These are phyloP conservation scores for Phoeniculus purpureus DNA, from an alignment of 2,797 vertebrate genomes.

Conservation along the genomic window DNA sequence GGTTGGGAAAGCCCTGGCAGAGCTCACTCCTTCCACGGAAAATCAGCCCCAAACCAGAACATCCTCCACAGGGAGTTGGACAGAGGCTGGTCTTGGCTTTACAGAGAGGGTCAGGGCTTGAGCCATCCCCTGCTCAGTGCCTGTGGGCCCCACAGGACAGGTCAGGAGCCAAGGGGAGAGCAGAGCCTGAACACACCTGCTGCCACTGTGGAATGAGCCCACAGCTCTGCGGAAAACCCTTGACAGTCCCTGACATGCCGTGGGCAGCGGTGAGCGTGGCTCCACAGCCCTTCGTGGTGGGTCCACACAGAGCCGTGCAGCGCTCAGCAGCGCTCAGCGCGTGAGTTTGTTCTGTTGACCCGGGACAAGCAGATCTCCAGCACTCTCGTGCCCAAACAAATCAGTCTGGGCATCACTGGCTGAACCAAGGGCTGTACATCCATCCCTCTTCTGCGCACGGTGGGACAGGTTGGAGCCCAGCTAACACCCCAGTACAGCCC, in stretches of 20 bases:
- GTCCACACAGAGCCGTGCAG: accelerated
- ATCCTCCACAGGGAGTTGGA: background rate
- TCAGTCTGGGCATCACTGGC: accelerated
- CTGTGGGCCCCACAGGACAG: background rate
- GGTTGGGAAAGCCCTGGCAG: background rate
- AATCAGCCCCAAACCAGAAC: background rate
- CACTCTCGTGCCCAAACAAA: background rate
- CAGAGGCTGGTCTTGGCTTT: background rate
- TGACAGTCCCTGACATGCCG: background rate
- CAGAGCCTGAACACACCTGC: accelerated
- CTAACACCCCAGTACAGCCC: background rate
- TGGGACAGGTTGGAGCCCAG: background rate
- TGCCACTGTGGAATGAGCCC: background rate
- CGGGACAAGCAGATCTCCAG: background rate
- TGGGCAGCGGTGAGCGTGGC: background rate
- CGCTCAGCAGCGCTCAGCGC: background rate
- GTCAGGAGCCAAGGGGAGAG: background rate
- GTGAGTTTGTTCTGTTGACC: accelerated
- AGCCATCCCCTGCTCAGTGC: background rate
- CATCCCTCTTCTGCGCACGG: background rate
- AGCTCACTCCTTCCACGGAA: background rate
- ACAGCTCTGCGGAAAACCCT: accelerated
- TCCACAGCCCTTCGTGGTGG: background rate
- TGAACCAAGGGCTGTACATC: background rate
- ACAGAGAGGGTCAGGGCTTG: background rate